Conservation (phyloP, 2,113 vertebrate genomes). For the Varanus komodoensis region DNA sequence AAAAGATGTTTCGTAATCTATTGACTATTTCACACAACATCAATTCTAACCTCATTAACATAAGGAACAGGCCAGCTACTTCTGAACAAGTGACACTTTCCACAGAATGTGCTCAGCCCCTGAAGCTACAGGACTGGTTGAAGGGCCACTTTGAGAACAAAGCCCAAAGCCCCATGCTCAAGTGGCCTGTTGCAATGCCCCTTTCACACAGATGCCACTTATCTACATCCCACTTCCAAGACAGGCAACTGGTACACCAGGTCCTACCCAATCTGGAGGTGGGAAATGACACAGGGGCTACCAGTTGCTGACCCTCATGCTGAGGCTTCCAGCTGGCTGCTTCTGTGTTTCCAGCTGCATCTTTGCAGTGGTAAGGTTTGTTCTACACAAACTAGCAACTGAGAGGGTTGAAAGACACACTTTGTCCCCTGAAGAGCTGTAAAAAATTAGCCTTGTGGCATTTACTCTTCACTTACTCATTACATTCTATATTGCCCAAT, state of each 20-base stretch:
- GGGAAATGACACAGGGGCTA: neutral
- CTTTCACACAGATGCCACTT: neutral
- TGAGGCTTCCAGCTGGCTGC: neutral
- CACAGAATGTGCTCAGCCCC: neutral
- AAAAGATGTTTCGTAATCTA: too few species aligned
- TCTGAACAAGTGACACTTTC: neutral
- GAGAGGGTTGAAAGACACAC: neutral
- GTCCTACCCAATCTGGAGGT: neutral
- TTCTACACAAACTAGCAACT: neutral
- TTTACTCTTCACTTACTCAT: too few species aligned
- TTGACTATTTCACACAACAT: too few species aligned
- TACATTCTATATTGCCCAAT: too few species aligned
- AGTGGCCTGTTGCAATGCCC: neutral
- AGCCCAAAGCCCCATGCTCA: neutral
- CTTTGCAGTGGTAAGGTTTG: neutral
- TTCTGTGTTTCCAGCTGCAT: neutral
- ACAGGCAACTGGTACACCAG: neutral
- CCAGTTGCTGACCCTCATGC: too few species aligned
- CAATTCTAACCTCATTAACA: slow-evolving; percentile 28
- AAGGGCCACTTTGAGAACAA: neutral
- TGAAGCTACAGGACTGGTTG: neutral
- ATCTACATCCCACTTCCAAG: neutral
- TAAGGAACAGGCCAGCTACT: slow-evolving; percentile 42
- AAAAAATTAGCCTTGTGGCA: too few species aligned
- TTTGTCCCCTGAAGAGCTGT: neutral